phyloP scores from a whole-genome alignment of 2,113 vertebrate genomes.

The Lycaon pictus region DNA sequence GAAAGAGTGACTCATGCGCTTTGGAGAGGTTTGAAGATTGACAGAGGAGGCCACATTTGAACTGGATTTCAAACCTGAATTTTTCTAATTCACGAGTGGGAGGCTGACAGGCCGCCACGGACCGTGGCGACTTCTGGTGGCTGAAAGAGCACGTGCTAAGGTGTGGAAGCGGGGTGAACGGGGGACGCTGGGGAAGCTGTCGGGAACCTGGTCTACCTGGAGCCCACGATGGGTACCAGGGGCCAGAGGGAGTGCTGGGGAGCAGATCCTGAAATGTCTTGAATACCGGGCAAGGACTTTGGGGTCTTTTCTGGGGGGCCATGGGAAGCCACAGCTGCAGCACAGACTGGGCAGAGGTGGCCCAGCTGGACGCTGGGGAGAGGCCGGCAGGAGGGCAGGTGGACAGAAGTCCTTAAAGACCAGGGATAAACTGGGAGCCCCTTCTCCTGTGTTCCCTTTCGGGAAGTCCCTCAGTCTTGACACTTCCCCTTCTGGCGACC shows the following conservation, averaged over 20 bases:
- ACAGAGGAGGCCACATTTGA: not conserved
- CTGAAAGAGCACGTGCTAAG: not conserved
- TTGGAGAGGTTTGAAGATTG: not conserved
- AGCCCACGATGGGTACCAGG: fast-evolving
- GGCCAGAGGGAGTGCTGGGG: fast-evolving
- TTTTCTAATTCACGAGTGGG: not conserved
- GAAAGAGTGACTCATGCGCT: constrained; percentile 45
- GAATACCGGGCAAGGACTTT: not conserved
- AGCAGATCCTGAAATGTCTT: not conserved
- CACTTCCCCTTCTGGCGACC: constrained; percentile 73
- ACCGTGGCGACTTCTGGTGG: fast-evolving
- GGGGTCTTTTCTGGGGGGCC: not conserved
- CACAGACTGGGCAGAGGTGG: not conserved
- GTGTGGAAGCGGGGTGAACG: fast-evolving
- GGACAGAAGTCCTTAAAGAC: not conserved
- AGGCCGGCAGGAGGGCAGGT: not conserved
- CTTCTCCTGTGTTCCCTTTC: constrained; percentile 52
- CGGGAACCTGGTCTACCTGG: fast-evolving
- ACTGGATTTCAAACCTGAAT: not conserved
- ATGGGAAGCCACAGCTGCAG: fast-evolving
- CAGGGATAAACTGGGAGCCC: not conserved
- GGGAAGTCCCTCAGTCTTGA: constrained; percentile 75
- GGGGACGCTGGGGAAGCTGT: fast-evolving
- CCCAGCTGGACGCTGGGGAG: not conserved
- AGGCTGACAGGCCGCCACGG: not conserved